phyloP scores from a whole-genome alignment of 2,888 invertebrate species.

The Zygogramma bicolorata region DNA sequence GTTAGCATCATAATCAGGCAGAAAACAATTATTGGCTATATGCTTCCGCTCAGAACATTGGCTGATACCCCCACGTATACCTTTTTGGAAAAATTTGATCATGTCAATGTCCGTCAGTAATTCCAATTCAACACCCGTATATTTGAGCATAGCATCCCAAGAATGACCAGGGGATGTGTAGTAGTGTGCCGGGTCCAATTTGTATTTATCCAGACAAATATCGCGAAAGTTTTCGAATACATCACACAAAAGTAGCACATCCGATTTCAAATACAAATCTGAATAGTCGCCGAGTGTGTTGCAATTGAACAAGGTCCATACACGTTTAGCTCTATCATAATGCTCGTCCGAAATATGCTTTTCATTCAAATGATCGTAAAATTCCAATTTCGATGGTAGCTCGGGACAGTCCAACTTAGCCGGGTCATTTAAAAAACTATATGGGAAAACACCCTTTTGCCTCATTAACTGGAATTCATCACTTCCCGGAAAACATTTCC shows the following conservation, averaged over 20 bases:
- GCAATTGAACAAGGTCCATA: conserved; percentile 16
- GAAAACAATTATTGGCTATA: not conserved
- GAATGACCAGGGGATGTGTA: too few relatives aligned
- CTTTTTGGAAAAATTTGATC: too few relatives aligned
- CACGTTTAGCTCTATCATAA: not conserved
- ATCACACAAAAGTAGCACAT: too few relatives aligned
- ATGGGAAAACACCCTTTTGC: not conserved
- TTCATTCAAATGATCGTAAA: conserved; percentile 2
- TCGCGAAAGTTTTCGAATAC: too few relatives aligned
- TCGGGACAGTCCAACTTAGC: not conserved
- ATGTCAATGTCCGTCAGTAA: too few relatives aligned
- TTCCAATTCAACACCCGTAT: too few relatives aligned
- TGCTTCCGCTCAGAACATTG: not conserved
- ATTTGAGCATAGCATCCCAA: too few relatives aligned
- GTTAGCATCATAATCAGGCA: not conserved
- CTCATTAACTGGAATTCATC: too few relatives aligned
- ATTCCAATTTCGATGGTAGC: not conserved
- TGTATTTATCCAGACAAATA: too few relatives aligned
- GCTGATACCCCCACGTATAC: too few relatives aligned
- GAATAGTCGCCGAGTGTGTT: not conserved
- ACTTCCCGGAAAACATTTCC: not conserved
- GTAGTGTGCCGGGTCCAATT: too few relatives aligned
- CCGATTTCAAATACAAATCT: conserved; percentile 16
- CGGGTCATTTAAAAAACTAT: not conserved
- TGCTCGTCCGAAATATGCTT: conserved; percentile 2